Percentiles rank a stretch among this genome's conserved stretches.
phyloP scores from a whole-genome alignment of 1,140 invertebrate species.

The Bombus breviceps region DNA sequence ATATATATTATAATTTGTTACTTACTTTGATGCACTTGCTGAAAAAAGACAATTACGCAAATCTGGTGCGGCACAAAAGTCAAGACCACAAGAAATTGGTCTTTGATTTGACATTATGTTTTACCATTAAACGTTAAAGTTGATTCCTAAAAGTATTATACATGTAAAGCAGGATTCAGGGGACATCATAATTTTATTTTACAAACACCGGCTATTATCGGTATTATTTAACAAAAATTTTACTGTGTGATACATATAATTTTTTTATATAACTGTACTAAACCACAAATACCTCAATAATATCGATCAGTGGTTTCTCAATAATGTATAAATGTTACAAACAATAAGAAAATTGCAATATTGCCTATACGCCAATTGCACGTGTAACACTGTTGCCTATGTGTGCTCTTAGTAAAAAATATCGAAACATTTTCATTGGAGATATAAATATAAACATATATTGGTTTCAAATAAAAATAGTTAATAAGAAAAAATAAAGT shows the following conservation, averaged over 20 bases:
- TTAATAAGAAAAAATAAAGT: neutral
- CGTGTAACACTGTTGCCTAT: neutral
- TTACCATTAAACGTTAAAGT: conserved; percentile 7
- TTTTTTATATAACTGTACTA: neutral
- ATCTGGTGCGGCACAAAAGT: conserved; percentile 79
- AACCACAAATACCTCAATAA: neutral
- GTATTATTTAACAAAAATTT: neutral
- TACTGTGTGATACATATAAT: neutral
- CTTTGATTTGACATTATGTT: conserved; percentile 61
- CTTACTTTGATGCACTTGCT: conserved; percentile 68
- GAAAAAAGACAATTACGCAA: conserved; percentile 75
- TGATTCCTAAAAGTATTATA: conserved; percentile 24
- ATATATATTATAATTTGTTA: neutral
- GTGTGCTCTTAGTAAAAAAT: neutral
- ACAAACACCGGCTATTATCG: conserved; percentile 12
- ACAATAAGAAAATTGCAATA: neutral
- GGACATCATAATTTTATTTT: neutral
- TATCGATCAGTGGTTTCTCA: neutral
- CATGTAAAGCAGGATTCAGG: neutral
- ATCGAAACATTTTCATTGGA: neutral
- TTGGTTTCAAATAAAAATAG: neutral
- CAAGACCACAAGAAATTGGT: conserved; percentile 82
- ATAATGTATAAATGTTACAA: neutral
- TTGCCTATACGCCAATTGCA: neutral
- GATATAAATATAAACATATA: neutral